phyloP scores from a whole-genome alignment of 2,888 invertebrate species.

The Theodoxus fluviatilis region DNA sequence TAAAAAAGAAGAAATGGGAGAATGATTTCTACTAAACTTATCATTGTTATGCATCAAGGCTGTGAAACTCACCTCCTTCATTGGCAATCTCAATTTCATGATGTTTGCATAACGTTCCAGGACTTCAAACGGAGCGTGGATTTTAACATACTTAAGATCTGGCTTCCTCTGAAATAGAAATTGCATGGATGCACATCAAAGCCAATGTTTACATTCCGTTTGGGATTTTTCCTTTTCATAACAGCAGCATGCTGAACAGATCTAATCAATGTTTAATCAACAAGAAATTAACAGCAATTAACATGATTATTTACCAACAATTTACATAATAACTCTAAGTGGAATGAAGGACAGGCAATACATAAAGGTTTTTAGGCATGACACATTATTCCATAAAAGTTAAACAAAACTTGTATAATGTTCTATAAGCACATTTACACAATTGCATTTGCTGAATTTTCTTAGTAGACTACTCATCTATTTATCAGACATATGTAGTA shows the following conservation, averaged over 20 bases:
- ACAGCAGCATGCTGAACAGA: too few relatives aligned
- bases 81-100: conserved; percentile 89
- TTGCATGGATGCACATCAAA: background rate
- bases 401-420: background rate
- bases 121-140: conserved; percentile 85
- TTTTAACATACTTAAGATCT: conserved; percentile 83
- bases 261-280: too few relatives aligned
- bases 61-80: conserved; percentile 77
- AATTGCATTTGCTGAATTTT: too few relatives aligned
- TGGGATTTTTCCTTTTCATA: too few relatives aligned
- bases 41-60: too few relatives aligned
- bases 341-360: background rate
- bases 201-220: background rate
- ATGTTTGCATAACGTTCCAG: conserved; percentile 88
- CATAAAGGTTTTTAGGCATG: background rate
- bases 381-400: background rate
- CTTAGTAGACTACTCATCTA: too few relatives aligned
- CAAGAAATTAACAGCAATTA: too few relatives aligned
- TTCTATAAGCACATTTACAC: too few relatives aligned
- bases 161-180: conserved; percentile 67
- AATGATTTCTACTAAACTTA: too few relatives aligned
- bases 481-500: too few relatives aligned
- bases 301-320: too few relatives aligned
- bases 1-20: background rate
- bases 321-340: background rate